Conservation (phyloP, 2,888 invertebrate genomes). For the Epinotia brunnichana region DNA sequence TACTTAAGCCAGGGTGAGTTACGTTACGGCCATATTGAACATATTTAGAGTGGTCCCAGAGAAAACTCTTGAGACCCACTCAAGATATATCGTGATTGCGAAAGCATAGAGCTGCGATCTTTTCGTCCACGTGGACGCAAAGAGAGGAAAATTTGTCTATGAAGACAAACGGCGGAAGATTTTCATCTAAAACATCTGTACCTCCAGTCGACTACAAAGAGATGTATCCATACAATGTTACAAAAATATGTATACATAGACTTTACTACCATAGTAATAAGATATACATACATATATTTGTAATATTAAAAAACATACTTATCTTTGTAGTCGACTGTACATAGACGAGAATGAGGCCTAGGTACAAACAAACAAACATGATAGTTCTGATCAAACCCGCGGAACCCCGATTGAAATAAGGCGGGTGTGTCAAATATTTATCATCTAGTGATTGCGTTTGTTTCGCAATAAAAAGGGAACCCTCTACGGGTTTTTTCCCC, state of each 20-base stretch:
- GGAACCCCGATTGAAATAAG: conserved; percentile 53
- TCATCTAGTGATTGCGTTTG: conserved; percentile 46
- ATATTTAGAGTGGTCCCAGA: background rate
- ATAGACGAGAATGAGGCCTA: too few species aligned
- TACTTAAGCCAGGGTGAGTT: background rate
- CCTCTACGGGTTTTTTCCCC: conserved; percentile 25
- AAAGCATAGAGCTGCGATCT: conserved; percentile 12
- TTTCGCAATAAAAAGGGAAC: conserved; percentile 41
- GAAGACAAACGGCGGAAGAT: background rate
- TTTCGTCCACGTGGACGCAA: too few species aligned
- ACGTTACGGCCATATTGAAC: conserved; percentile 10
- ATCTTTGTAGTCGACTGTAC: too few species aligned
- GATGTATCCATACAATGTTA: too few species aligned
- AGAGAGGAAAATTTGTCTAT: too few species aligned
- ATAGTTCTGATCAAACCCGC: conserved; percentile 52
- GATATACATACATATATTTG: too few species aligned
- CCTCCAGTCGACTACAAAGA: too few species aligned
- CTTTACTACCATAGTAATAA: too few species aligned
- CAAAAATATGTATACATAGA: too few species aligned
- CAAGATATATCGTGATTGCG: background rate
- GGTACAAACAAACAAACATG: conserved; percentile 44
- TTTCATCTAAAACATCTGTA: background rate
- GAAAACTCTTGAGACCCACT: conserved; percentile 15
- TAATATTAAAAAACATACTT: too few species aligned
- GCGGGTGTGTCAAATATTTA: conserved; percentile 55